Percentiles rank a stretch among this genome's conserved stretches.
phyloP scores from a whole-genome alignment of 2,888 invertebrate genomes.

The Brachyptera putata region DNA sequence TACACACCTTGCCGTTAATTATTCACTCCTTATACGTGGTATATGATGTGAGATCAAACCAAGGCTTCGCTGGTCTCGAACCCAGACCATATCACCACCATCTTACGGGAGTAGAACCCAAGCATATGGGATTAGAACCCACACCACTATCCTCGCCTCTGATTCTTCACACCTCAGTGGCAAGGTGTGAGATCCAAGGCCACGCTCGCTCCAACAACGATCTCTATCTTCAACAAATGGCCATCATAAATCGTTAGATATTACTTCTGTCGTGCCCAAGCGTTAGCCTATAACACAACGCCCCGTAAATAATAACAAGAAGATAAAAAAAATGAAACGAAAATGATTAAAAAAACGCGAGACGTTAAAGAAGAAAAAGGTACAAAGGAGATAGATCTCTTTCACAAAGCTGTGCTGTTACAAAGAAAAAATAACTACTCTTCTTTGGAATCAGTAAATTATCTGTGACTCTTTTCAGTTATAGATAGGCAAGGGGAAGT shows the following conservation, averaged over 20 bases:
- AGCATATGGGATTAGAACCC: too few species aligned
- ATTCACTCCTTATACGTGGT: too few species aligned
- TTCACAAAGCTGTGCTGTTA: background rate
- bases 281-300: too few species aligned
- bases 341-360: conserved; percentile 10
- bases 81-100: too few species aligned
- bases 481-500: too few species aligned
- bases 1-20: too few species aligned
- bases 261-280: conserved; percentile 19
- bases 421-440: conserved; percentile 10
- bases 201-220: background rate
- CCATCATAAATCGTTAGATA: conserved; percentile 28
- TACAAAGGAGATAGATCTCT: conserved; percentile 9
- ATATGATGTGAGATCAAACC: too few species aligned
- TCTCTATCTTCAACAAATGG: conserved; percentile 26
- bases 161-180: conserved; percentile 9
- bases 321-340: background rate
- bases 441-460: background rate
- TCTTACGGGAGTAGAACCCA: too few species aligned
- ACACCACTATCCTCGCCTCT: too few species aligned
- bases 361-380: background rate
- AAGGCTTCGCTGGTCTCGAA: too few species aligned
- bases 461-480: conserved; percentile 2
- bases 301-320: conserved; percentile 13
- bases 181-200: background rate